A percentile compares a stretch with the other conserved stretches of the same genome.
Conservation (phyloP, 2,797 vertebrate genomes). For the Notolabrus celidotus region DNA sequence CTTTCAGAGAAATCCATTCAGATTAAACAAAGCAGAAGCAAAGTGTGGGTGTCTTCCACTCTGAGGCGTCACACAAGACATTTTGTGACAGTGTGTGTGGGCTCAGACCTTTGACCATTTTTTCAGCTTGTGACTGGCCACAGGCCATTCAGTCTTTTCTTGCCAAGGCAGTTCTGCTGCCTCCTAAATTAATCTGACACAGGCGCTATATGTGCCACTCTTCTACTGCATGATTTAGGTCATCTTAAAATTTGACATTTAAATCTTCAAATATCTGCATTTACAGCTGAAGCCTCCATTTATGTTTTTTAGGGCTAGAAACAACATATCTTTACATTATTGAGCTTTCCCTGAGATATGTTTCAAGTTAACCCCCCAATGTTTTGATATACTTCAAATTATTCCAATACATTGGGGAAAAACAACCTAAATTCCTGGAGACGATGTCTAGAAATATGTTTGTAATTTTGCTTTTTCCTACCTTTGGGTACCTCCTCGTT, state of each 20-base stretch:
- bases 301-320: not conserved
- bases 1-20: constrained; percentile 73
- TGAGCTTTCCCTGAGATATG: not conserved
- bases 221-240: constrained; percentile 15
- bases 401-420: no score
- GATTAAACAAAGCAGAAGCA: constrained; percentile 67
- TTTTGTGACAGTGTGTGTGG: constrained; percentile 68
- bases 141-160: constrained; percentile 45
- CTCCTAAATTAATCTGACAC: constrained; percentile 53
- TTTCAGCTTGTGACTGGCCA: constrained; percentile 48
- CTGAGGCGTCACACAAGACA: constrained; percentile 61
- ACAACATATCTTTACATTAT: not conserved
- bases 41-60: constrained; percentile 66
- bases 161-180: constrained; percentile 39
- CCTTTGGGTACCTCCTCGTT: no score
- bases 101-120: constrained; percentile 69
- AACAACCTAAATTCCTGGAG: not conserved
- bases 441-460: not conserved
- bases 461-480: no score
- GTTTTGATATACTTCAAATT: not conserved
- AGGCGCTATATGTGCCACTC: constrained; percentile 4
- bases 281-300: not conserved
- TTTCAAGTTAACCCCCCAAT: not conserved
- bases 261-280: not conserved
- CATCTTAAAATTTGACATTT: constrained; percentile 5